A percentile compares a stretch with the other conserved stretches of the same genome.
phyloP scores from a whole-genome alignment of 92 coral and sea anemone genomes.

The Epizoanthus stellaris region DNA sequence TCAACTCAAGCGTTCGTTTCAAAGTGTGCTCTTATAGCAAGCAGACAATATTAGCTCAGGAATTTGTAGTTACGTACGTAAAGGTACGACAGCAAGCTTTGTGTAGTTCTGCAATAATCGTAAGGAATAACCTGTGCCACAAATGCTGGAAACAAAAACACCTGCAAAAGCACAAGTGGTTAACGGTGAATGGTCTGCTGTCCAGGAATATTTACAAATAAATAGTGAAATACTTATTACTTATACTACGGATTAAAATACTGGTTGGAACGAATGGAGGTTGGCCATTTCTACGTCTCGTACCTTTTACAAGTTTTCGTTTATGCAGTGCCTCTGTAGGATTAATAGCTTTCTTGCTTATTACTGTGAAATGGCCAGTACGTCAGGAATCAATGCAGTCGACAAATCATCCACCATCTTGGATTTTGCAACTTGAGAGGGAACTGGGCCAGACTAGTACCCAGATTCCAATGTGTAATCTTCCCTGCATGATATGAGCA shows the following conservation, averaged over 20 bases:
- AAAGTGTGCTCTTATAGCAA: background rate
- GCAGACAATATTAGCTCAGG: background rate
- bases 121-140: background rate
- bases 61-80: background rate
- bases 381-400: background rate
- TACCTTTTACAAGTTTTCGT: too few species aligned
- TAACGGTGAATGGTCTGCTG: too few species aligned
- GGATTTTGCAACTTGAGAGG: too few species aligned
- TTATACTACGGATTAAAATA: too few species aligned
- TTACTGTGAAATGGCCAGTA: background rate
- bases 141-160: background rate
- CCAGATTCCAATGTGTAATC: background rate
- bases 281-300: too few species aligned
- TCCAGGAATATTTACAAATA: background rate
- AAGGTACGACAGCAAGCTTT: background rate
- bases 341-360: background rate
- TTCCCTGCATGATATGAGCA: too few species aligned
- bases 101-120: background rate
- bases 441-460: background rate
- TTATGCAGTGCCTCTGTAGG: background rate
- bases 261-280: too few species aligned
- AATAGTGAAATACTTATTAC: background rate
- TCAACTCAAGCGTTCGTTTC: too few species aligned
- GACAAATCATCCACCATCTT: too few species aligned
- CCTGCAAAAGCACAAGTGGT: background rate